These are phyloP conservation scores for Melanotaenia maccullochi DNA, from an alignment of 2,797 vertebrate species.

Conservation along the genomic window DNA sequence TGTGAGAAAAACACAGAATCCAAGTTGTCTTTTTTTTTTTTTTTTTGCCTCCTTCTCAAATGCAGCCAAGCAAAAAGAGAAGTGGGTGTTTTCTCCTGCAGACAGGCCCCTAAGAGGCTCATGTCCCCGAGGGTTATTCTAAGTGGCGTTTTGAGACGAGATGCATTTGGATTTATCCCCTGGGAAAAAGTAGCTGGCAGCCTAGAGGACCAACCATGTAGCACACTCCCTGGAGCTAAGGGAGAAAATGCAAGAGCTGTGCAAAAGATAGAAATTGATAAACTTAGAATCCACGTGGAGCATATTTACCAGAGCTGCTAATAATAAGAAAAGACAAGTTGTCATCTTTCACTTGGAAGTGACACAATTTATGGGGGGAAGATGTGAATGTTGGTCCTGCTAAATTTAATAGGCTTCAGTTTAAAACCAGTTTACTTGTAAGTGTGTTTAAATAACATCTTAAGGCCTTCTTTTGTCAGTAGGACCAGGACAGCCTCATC, in stretches of 20 bases:
- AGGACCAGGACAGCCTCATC: constrained; percentile 5
- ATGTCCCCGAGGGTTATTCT: constrained; percentile 63
- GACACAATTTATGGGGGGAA: constrained; percentile 22
- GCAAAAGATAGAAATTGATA: constrained; percentile 60
- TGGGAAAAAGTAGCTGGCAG: constrained; percentile 62
- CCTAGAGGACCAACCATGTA: constrained; percentile 51
- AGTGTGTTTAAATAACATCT: constrained; percentile 15
- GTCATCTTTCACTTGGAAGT: constrained; percentile 27
- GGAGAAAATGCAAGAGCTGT: constrained; percentile 25
- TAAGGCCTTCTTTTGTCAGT: constrained; percentile 27
- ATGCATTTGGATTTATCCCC: constrained; percentile 57
- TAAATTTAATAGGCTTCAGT: constrained; percentile 11
- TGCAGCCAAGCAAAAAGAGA: constrained; percentile 30
- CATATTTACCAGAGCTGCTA: constrained; percentile 38
- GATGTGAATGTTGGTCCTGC: constrained; percentile 44
- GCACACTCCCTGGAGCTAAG: constrained; percentile 39
- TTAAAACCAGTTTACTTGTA: constrained; percentile 8
- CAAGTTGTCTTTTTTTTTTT: constrained; percentile 34
- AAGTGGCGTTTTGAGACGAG: constrained; percentile 70
- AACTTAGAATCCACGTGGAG: constrained; percentile 14
- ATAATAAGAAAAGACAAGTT: constrained; percentile 22
- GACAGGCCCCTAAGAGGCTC: constrained; percentile 51
- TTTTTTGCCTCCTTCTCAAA: constrained; percentile 18
- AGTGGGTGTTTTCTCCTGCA: constrained; percentile 46
- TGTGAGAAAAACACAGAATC: constrained; percentile 13